These are phyloP conservation scores for Ormyrus rosae DNA, from an alignment of 2,888 invertebrate species.

Conservation along the genomic window DNA sequence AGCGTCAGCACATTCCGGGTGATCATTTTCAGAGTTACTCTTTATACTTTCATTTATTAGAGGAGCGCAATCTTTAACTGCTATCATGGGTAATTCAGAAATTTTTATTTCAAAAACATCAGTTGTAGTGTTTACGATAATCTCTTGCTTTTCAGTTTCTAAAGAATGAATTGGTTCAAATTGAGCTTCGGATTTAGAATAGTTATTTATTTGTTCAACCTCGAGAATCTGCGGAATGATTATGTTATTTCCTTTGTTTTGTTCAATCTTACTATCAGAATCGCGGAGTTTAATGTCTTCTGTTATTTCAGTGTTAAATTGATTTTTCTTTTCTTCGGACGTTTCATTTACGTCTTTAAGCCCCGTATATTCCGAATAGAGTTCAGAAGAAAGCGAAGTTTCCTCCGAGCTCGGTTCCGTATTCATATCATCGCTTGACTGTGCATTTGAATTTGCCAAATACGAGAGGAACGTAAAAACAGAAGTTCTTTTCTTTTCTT, in stretches of 20 bases:
- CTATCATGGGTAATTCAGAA: conserved; percentile 63
- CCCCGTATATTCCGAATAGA: conserved; percentile 4
- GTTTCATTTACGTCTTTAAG: neutral
- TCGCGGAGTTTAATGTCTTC: neutral
- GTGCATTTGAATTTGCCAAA: conserved; percentile 41
- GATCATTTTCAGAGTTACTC: neutral
- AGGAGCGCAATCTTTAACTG: conserved; percentile 67
- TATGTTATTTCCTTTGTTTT: conserved; percentile 10
- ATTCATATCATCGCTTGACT: conserved; percentile 5
- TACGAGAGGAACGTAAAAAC: conserved; percentile 58
- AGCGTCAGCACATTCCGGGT: conserved; percentile 11
- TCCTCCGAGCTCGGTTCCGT: conserved; percentile 41
- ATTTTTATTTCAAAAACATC: conserved; percentile 67
- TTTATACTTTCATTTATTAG: conserved; percentile 26
- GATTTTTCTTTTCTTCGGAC: neutral
- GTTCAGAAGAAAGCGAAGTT: conserved; percentile 36
- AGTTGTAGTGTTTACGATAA: neutral
- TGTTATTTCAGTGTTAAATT: conserved; percentile 1
- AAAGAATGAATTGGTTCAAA: conserved; percentile 44
- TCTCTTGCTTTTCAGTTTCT: neutral
- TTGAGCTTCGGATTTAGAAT: conserved; percentile 26
- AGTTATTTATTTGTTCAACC: conserved; percentile 7
- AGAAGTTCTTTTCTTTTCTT: conserved; percentile 56
- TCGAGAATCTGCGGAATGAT: conserved; percentile 26
- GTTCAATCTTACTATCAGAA: neutral